Evolutionary conservation across 2,113 vertebrate species (phyloP), one percentile per base, ranked within the genome.

Genomic region (Cyphomyrus plagiostoma): DNA sequence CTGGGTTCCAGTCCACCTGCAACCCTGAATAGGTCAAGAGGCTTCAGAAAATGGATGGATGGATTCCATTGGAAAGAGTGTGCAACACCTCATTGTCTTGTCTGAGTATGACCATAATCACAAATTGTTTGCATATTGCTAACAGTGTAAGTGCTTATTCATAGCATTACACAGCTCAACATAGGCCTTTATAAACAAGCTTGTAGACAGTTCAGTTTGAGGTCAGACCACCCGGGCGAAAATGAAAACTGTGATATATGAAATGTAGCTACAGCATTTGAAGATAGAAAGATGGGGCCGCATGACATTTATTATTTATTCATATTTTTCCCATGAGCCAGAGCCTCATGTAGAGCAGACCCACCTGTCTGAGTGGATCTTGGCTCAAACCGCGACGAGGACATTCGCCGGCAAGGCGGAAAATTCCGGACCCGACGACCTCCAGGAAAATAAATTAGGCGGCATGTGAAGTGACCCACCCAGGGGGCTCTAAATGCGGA

Each of bases 391-490:
- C 35, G 15, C 74, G 4, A 42, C 15, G 35, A 19, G 74, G 74
- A 80, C 74, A 0, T 80, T 42, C 30, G 4, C 13, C 1, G 35
- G 4, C 8, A 6, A 42, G 35, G 0, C 4, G 35, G 74, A 42
- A 42, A 49, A 80, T 80, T 80, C 46, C 4, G 52, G 85, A 89
- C 66, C 93, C 93, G 93, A 93, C 94, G 94, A 94, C 93, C 94
- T 95, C 94, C 92, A 92, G 92, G 93, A 94, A 88, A 94, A 94
- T 94, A 94, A 94, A 95, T 94, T 94, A 94, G 93, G 93, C 90
- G 90, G 89, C 91, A 1, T n/a, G 74, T 91, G 80, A 90, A 95
- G 93, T 93, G 93, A 92, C 92, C 93, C 93, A 92, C 92, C 58
- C 46, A 6, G 92, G 94, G 94, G 94, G 94, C 95, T 95, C 95